phyloP scores from a whole-genome alignment of 2,797 vertebrate genomes.

The Acestrorhynchus altus region DNA sequence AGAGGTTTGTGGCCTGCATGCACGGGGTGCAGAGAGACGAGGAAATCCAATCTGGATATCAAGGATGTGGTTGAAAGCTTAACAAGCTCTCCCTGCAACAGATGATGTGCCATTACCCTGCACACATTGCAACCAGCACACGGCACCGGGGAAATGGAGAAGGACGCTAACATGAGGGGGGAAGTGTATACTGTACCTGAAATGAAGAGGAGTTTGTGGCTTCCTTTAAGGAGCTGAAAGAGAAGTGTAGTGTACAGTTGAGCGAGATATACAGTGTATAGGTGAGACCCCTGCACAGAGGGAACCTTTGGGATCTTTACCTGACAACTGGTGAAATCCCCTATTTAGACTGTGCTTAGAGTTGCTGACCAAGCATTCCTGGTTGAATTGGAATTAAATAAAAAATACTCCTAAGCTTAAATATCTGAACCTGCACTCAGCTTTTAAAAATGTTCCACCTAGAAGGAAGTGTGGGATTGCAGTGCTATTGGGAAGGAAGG shows the following conservation, averaged over 20 bases:
- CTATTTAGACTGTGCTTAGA: neutral
- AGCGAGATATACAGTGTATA: neutral
- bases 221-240: neutral
- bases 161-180: conserved; percentile 12
- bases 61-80: conserved; percentile 56
- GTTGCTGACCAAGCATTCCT: too few relatives aligned
- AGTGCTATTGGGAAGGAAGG: too few relatives aligned
- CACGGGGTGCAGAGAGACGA: conserved; percentile 70
- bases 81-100: conserved; percentile 51
- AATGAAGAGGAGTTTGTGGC: conserved; percentile 6
- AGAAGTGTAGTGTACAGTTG: neutral
- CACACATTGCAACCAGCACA: conserved; percentile 38
- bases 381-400: too few relatives aligned
- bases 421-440: too few relatives aligned
- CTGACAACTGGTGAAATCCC: conserved; percentile 21
- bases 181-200: conserved; percentile 30
- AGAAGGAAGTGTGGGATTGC: too few relatives aligned
- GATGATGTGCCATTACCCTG: conserved; percentile 46
- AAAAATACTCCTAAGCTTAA: too few relatives aligned
- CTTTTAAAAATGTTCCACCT: too few relatives aligned
- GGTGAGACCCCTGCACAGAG: conserved; percentile 1
- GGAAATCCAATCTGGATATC: conserved; percentile 74
- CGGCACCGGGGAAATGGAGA: conserved; percentile 42
- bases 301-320: neutral
- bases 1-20: conserved; percentile 63